Evolutionary conservation across 2,113 vertebrate species (phyloP), one percentile per base, ranked within the genome.

Genomic region (Siphamia tubifer): DNA sequence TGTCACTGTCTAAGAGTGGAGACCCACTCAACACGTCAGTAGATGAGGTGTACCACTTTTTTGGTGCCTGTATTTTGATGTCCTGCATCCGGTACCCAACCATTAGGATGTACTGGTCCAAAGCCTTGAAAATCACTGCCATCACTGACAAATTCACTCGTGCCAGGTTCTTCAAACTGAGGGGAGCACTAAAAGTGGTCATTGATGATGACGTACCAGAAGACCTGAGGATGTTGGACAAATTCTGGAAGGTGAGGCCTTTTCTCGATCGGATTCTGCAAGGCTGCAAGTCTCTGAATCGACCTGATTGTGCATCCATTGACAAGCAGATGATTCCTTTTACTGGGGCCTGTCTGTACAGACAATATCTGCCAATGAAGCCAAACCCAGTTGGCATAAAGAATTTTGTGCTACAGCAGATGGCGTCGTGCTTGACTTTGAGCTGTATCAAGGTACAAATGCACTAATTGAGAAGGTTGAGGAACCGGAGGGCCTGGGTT

Each of bases 61-160:
- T 38, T 62, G 44, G 58, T 27, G 32, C 56, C 1, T 34, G 5
- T 5, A 47, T 61, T 23, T 61, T 61, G 42, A 61, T 55, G 32
- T 68, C 42, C 11, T 68, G 53, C 1, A 3, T 68, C 10, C 43
- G 2, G 6, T 70, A 45, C 17, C 47, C n/a, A n/a, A n/a, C n/a
- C n/a, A n/a, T n/a, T n/a, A n/a, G n/a, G n/a, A n/a, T n/a, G n/a
- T n/a, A n/a, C n/a, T n/a, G n/a, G n/a, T n/a, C n/a, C n/a, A n/a
- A n/a, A n/a, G n/a, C n/a, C n/a, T n/a, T n/a, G n/a, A n/a, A n/a
- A n/a, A n/a, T n/a, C n/a, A n/a, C n/a, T n/a, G n/a, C n/a, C n/a
- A n/a, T n/a, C n/a, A n/a, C n/a, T n/a, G n/a, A n/a, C n/a, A n/a
- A n/a, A n/a, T n/a, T n/a, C n/a, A n/a, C n/a, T n/a, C n/a, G n/a